Evolutionary conservation across 2,113 vertebrate species (phyloP).

Genomic region (Hemicordylus capensis): DNA sequence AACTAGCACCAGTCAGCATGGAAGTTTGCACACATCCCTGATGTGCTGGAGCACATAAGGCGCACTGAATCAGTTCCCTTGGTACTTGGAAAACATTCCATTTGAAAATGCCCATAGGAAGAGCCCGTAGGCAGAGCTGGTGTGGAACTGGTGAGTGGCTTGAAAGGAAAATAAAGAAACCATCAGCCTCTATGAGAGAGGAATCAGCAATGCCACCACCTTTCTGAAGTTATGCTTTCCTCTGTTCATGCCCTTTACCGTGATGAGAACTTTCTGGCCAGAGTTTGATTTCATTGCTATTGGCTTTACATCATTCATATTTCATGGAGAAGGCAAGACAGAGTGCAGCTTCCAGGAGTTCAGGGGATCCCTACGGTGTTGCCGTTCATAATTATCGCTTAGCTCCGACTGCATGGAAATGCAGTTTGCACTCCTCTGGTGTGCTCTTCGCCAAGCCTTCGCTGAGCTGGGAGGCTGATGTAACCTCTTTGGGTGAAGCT

Average conservation of each 20-base stretch:
- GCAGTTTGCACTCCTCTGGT: neutral
- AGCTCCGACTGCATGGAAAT: neutral
- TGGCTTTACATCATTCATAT: slow-evolving; percentile 17
- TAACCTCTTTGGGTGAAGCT: slow-evolving; percentile 13
- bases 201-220: neutral
- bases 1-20: no score
- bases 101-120: no score
- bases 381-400: slow-evolving; percentile 38
- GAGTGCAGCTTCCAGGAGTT: neutral
- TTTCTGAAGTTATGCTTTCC: neutral
- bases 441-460: neutral
- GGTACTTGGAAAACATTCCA: no score
- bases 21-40: no score
- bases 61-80: no score
- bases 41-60: no score
- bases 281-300: slow-evolving; percentile 11
- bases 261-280: neutral
- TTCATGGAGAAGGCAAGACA: slow-evolving; percentile 23
- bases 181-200: neutral
- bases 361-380: slow-evolving; percentile 5
- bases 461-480: neutral
- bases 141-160: no score
- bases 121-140: no score
- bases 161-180: no score
- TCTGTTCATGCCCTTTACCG: neutral